Evolutionary conservation across 1,140 invertebrate genomes (phyloP).

Genomic region (Hylyphantes graminicola): DNA sequence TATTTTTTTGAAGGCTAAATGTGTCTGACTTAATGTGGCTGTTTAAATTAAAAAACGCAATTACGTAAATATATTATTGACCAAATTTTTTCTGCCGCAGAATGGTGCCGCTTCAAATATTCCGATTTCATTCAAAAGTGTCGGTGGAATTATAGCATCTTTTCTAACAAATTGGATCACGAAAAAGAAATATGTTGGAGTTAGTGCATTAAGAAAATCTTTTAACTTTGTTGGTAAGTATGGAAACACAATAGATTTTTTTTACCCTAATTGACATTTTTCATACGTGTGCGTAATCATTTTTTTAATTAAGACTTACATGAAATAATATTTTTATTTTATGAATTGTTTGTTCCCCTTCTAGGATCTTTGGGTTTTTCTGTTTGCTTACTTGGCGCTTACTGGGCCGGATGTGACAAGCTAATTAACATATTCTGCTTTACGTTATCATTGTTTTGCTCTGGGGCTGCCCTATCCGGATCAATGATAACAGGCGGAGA

Average conservation of each 20-base stretch:
- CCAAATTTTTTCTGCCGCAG: too few relatives aligned
- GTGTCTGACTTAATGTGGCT: too few relatives aligned
- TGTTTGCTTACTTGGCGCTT: not conserved
- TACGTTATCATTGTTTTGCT: not conserved
- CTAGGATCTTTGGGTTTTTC: not conserved
- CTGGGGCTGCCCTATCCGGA: not conserved
- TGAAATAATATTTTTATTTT: too few relatives aligned
- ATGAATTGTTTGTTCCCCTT: not conserved
- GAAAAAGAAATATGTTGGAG: not conserved
- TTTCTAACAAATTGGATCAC: not conserved
- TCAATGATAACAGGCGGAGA: not conserved
- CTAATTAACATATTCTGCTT: not conserved
- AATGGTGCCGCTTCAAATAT: not conserved
- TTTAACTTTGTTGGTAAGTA: not conserved
- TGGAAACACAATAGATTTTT: too few relatives aligned
- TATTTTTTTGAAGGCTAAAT: too few relatives aligned
- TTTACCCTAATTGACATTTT: too few relatives aligned
- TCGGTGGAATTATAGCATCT: not conserved
- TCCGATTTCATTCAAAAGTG: slow-evolving; percentile 2
- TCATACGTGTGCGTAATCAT: too few relatives aligned
- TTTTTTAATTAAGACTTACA: too few relatives aligned
- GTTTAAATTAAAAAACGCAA: too few relatives aligned
- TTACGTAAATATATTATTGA: too few relatives aligned
- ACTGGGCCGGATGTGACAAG: not conserved
- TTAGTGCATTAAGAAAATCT: not conserved